A percentile compares a stretch with the other conserved stretches of the same genome.
Evolutionary conservation across 2,888 invertebrate genomes (phyloP).

Genomic region (Eubasilissa splendida): DNA sequence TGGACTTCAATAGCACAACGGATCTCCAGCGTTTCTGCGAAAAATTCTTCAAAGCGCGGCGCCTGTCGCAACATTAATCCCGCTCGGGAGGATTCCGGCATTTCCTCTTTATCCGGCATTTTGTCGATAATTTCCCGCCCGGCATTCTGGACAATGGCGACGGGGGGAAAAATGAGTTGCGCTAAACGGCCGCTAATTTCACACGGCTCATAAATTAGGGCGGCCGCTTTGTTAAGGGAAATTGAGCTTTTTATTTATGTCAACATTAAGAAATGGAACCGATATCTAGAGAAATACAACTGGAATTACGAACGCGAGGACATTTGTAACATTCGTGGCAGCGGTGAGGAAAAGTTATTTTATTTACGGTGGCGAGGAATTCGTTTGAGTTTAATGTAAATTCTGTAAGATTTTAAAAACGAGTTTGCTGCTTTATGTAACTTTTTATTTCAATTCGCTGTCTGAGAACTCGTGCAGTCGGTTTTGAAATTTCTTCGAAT

Average conservation of each 20-base stretch:
- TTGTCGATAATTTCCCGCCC: conserved; percentile 1
- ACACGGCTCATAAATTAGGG: conserved; percentile 36
- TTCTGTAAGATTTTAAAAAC: too few relatives aligned
- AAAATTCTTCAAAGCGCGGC: too few relatives aligned
- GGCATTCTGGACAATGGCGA: conserved; percentile 13
- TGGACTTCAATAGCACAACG: too few relatives aligned
- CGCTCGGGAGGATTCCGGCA: too few relatives aligned
- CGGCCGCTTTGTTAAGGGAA: conserved; percentile 34
- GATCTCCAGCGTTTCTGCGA: too few relatives aligned
- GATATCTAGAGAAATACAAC: background rate
- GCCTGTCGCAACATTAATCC: too few relatives aligned
- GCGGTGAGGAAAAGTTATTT: background rate
- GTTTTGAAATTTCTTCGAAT: too few relatives aligned
- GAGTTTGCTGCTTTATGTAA: too few relatives aligned
- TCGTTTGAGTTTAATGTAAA: background rate
- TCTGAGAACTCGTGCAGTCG: too few relatives aligned
- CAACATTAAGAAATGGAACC: conserved; percentile 26
- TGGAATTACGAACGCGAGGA: background rate
- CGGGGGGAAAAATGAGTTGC: conserved; percentile 31
- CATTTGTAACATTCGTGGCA: conserved; percentile 11
- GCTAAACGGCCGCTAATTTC: conserved; percentile 42
- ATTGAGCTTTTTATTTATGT: conserved; percentile 40
- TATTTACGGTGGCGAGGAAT: background rate
- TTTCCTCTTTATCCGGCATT: background rate
- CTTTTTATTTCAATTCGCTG: too few relatives aligned